phyloP scores from a whole-genome alignment of 2,888 invertebrate genomes.

The Lathronympha strigana region DNA sequence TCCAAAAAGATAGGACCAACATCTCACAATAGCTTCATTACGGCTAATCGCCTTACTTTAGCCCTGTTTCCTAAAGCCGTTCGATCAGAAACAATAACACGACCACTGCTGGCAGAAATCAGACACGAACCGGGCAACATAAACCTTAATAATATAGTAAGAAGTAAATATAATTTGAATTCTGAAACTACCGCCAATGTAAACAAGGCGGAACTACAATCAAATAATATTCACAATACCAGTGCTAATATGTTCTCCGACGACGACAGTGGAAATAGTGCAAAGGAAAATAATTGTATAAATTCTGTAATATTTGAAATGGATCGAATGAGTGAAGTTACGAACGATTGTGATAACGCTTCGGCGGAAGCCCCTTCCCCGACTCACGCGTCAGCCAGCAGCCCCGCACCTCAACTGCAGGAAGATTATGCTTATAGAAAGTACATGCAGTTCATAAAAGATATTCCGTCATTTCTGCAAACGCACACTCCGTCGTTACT shows the following conservation, averaged over 20 bases:
- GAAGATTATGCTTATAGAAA: slow-evolving; percentile 49
- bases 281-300: slow-evolving; percentile 4
- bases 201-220: background rate
- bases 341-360: slow-evolving; percentile 5
- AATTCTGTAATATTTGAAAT: slow-evolving; percentile 19
- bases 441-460: slow-evolving; percentile 62
- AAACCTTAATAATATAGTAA: slow-evolving; percentile 31
- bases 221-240: slow-evolving; percentile 31
- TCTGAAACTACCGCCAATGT: slow-evolving; percentile 8
- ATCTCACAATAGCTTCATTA: slow-evolving; percentile 54
- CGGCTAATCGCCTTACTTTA: slow-evolving; percentile 65
- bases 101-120: slow-evolving; percentile 55
- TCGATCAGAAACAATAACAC: slow-evolving; percentile 70
- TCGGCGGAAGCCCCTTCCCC: slow-evolving; percentile 17
- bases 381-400: background rate
- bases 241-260: slow-evolving; percentile 24
- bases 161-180: slow-evolving; percentile 8
- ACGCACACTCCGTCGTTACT: slow-evolving; percentile 52
- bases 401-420: slow-evolving; percentile 46
- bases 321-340: slow-evolving; percentile 19
- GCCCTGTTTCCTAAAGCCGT: slow-evolving; percentile 67
- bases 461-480: slow-evolving; percentile 57
- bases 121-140: slow-evolving; percentile 48
- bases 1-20: slow-evolving; percentile 42
- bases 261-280: slow-evolving; percentile 16